Evolutionary conservation across 2,797 vertebrate species (phyloP).

Genomic region (Sandelia bainsii): DNA sequence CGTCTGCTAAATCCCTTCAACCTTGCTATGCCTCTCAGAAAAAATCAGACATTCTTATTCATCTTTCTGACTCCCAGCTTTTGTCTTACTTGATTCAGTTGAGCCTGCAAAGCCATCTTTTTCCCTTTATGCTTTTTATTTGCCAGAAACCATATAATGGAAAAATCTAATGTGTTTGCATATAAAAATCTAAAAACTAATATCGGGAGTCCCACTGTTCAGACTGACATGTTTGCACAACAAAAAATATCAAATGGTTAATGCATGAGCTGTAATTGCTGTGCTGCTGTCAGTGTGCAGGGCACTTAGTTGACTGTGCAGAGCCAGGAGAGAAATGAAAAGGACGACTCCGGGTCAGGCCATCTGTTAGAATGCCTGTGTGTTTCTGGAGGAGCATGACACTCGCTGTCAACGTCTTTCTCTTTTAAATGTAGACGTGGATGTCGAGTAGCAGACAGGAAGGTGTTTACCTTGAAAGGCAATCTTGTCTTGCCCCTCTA

Average conservation of each 20-base stretch:
- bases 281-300: constrained; percentile 43
- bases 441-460: not conserved
- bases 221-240: constrained; percentile 64
- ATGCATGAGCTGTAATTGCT: constrained; percentile 73
- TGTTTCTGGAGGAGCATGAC: constrained; percentile 51
- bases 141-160: not conserved
- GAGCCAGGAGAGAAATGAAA: constrained; percentile 32
- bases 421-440: constrained; percentile 26
- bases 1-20: constrained; percentile 51
- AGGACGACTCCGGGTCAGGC: constrained; percentile 50
- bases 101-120: constrained; percentile 5
- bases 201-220: constrained; percentile 33
- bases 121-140: constrained; percentile 12
- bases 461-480: constrained; percentile 29
- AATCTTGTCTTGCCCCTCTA: constrained; percentile 21
- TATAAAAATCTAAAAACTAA: constrained; percentile 1
- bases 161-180: not conserved
- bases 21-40: constrained; percentile 32
- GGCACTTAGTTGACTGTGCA: constrained; percentile 38
- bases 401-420: constrained; percentile 35
- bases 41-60: constrained; percentile 15
- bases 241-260: constrained; percentile 61
- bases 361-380: constrained; percentile 62
- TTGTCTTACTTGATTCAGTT: constrained; percentile 28
- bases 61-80: constrained; percentile 16